These are phyloP conservation scores for Caligus rogercresseyi DNA, from an alignment of 1,140 invertebrate genomes.

Conservation along the genomic window DNA sequence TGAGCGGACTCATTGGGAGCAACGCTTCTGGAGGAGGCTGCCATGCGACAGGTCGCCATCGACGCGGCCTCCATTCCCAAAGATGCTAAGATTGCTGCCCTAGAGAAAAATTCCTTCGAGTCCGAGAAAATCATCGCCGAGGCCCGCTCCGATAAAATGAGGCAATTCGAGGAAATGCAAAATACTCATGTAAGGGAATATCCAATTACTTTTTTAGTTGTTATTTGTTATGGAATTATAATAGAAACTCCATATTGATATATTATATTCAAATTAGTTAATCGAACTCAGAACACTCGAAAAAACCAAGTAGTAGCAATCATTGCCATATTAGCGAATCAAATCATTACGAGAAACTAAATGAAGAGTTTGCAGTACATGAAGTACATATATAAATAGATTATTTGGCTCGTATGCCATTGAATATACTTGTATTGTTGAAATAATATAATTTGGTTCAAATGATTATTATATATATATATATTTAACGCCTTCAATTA, in stretches of 20 bases:
- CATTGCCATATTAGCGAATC: no score
- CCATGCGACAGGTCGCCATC: constrained; percentile 59
- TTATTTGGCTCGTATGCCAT: no score
- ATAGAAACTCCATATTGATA: no score
- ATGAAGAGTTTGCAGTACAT: no score
- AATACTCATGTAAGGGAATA: constrained; percentile 12
- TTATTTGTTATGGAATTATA: constrained; percentile 11
- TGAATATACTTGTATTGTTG: no score
- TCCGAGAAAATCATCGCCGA: constrained; percentile 70
- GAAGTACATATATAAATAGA: no score
- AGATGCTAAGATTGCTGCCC: constrained; percentile 63
- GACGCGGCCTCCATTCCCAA: constrained; percentile 66
- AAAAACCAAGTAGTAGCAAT: no score
- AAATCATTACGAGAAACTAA: no score
- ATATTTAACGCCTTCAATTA: no score
- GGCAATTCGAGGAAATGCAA: constrained; percentile 58
- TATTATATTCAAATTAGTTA: constrained; percentile 14
- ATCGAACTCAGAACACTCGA: no score
- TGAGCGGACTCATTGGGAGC: constrained; percentile 68
- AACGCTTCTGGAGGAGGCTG: constrained; percentile 68
- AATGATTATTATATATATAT: no score
- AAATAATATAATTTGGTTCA: no score
- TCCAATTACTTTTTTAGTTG: background rate
- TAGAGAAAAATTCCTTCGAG: constrained; percentile 65
- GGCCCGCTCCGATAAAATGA: constrained; percentile 61